Evolutionary conservation across 2,113 vertebrate species (phyloP).

Genomic region (Athene cunicularia): DNA sequence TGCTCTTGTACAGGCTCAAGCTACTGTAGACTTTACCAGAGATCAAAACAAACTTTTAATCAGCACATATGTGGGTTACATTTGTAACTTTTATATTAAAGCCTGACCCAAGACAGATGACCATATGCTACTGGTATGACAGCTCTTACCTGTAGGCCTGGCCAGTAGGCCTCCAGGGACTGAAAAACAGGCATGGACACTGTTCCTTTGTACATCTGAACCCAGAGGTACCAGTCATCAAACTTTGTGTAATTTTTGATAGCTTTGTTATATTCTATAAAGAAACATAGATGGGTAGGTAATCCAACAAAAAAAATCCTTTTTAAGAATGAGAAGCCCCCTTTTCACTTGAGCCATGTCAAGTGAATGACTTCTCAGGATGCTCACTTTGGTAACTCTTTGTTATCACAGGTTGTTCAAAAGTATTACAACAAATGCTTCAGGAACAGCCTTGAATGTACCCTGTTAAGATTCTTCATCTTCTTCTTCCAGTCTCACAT

Average conservation of each 20-base stretch:
- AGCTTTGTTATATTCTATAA: constrained; percentile 89
- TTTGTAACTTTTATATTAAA: background rate
- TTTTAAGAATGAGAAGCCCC: background rate
- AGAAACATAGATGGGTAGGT: background rate
- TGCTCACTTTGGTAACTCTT: background rate
- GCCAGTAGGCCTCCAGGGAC: constrained; percentile 97
- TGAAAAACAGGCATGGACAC: constrained; percentile 99
- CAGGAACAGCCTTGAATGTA: background rate
- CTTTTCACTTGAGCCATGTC: background rate
- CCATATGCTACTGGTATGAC: background rate
- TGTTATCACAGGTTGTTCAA: background rate
- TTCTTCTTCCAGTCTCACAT: background rate
- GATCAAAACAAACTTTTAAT: background rate
- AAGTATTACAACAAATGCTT: background rate
- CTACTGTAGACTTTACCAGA: background rate
- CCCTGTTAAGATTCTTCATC: background rate
- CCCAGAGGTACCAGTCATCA: constrained; percentile 99
- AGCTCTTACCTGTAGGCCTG: constrained; percentile 89
- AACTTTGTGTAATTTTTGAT: constrained; percentile 97
- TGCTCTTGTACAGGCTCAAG: background rate
- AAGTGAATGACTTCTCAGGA: background rate
- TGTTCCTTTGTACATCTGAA: constrained; percentile 98
- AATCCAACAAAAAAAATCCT: background rate
- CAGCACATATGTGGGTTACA: background rate
- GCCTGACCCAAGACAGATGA: background rate